These are phyloP conservation scores for Betta splendens DNA, from an alignment of 2,797 vertebrate species.

Conservation along the genomic window DNA sequence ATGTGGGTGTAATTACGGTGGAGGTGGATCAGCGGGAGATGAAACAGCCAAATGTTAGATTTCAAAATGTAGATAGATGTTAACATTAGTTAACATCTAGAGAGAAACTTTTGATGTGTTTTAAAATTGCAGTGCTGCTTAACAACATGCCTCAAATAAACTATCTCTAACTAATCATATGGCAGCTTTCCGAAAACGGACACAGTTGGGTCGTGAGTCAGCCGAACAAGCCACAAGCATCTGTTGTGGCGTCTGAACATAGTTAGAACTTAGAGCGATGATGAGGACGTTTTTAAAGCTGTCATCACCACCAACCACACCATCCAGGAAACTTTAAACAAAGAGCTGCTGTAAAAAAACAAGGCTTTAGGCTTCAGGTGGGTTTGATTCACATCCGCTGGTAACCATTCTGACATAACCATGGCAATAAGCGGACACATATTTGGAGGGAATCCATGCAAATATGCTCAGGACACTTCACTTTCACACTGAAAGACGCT, in stretches of 20 bases:
- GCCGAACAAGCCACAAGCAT: not conserved
- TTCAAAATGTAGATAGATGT: too few species aligned
- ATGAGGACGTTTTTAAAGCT: too few species aligned
- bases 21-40: conserved; percentile 19
- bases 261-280: too few species aligned
- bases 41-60: conserved; percentile 13
- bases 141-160: not conserved
- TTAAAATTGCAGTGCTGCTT: too few species aligned
- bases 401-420: too few species aligned
- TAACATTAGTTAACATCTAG: too few species aligned
- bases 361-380: too few species aligned
- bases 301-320: too few species aligned
- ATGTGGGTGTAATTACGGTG: conserved; percentile 27
- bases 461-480: conserved; percentile 22
- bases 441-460: conserved; percentile 2
- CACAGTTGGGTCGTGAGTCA: not conserved
- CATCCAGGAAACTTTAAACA: too few species aligned
- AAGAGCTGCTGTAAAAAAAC: too few species aligned
- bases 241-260: not conserved
- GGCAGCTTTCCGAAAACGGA: not conserved
- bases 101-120: too few species aligned
- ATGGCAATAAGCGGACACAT: conserved; percentile 5
- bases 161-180: not conserved
- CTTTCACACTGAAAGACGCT: conserved; percentile 15
- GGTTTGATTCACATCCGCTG: too few species aligned